Percentiles rank a stretch among this genome's conserved stretches.
Evolutionary conservation across 2,797 vertebrate species (phyloP).

Genomic region (Champsocephalus gunnari): DNA sequence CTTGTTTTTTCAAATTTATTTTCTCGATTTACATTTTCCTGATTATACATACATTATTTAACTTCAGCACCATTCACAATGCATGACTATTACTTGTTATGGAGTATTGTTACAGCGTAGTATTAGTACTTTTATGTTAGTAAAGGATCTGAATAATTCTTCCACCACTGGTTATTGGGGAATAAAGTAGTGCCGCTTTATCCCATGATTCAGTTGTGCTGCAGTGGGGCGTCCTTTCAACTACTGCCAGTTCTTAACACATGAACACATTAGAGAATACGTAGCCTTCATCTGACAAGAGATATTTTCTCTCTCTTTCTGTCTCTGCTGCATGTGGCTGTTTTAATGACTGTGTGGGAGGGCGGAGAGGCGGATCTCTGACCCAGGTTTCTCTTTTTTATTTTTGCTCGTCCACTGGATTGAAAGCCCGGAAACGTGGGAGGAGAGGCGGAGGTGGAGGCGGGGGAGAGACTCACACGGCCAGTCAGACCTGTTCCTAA

Average conservation of each 20-base stretch:
- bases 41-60: no score
- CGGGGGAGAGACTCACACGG: slow-evolving; percentile 36
- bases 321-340: slow-evolving; percentile 37
- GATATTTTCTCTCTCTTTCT: not conserved
- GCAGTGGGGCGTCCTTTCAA: slow-evolving; percentile 30
- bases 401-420: slow-evolving; percentile 22
- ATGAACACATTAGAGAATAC: slow-evolving; percentile 20
- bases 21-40: no score
- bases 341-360: slow-evolving; percentile 76
- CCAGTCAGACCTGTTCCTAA: slow-evolving; percentile 67
- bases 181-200: not conserved
- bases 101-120: no score
- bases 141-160: no score
- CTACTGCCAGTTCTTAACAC: slow-evolving; percentile 27
- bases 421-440: slow-evolving; percentile 47
- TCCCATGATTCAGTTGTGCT: slow-evolving; percentile 30
- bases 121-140: no score
- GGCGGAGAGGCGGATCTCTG: slow-evolving; percentile 49
- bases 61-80: no score
- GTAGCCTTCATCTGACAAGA: slow-evolving; percentile 37
- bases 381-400: slow-evolving; percentile 52
- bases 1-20: no score
- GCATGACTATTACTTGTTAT: no score
- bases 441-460: slow-evolving; percentile 36
- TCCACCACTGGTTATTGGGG: not conserved